These are phyloP conservation scores for Zaprionus obscuricornis DNA, from an alignment of 2,888 invertebrate species.

Conservation along the genomic window DNA sequence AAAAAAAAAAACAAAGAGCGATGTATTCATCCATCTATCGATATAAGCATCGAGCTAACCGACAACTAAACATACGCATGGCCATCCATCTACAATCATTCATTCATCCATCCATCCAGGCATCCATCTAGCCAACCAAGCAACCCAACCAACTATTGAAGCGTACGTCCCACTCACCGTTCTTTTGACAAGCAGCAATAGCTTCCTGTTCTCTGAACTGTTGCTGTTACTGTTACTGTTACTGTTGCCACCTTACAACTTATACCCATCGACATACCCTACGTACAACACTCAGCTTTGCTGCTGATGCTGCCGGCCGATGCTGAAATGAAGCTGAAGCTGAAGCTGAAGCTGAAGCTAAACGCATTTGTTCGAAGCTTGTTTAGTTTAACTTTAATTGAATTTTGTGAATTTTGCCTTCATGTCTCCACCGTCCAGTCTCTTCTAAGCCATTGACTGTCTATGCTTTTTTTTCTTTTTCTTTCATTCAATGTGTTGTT, in stretches of 20 bases:
- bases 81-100: conserved; percentile 37
- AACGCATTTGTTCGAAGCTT: conserved; percentile 79
- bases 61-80: conserved; percentile 66
- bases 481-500: conserved; percentile 26
- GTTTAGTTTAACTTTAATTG: conserved; percentile 79
- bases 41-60: conserved; percentile 57
- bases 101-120: conserved; percentile 49
- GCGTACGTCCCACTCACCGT: conserved; percentile 56
- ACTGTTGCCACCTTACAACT: neutral
- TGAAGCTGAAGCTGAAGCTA: conserved; percentile 52
- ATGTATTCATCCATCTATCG: conserved; percentile 61
- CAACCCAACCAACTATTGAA: conserved; percentile 39
- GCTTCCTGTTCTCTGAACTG: conserved; percentile 48
- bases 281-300: conserved; percentile 3
- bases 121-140: conserved; percentile 48
- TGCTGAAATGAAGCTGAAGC: conserved; percentile 38
- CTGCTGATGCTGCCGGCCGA: conserved; percentile 37
- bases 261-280: conserved; percentile 15
- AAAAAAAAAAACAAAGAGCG: no score
- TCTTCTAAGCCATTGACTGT: neutral
- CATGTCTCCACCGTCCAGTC: conserved; percentile 12
- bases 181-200: conserved; percentile 67
- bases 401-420: conserved; percentile 75
- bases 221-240: conserved; percentile 14
- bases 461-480: conserved; percentile 4